A percentile compares a stretch with the other conserved stretches of the same genome.
phyloP scores from a whole-genome alignment of 2,888 invertebrate species.

The Drosophila robusta region DNA sequence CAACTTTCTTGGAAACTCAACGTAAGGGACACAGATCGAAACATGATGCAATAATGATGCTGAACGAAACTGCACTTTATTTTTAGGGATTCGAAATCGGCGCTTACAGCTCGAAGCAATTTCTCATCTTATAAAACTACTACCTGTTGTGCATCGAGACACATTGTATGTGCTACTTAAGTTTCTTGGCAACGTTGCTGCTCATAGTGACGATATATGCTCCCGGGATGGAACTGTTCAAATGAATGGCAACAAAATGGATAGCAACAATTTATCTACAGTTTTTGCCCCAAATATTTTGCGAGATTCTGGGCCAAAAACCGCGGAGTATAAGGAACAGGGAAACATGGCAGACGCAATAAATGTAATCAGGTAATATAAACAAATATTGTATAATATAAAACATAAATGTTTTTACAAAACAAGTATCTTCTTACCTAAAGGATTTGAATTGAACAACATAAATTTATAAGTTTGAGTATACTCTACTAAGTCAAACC shows the following conservation, averaged over 20 bases:
- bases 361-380: slow-evolving; percentile 90
- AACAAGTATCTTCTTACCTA: neutral
- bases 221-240: slow-evolving; percentile 70
- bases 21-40: slow-evolving; percentile 87
- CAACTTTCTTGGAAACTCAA: slow-evolving; percentile 95
- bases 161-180: slow-evolving; percentile 91
- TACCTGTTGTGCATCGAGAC: slow-evolving; percentile 95
- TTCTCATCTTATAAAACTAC: slow-evolving; percentile 92
- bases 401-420: neutral
- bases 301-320: slow-evolving; percentile 85
- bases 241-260: slow-evolving; percentile 94
- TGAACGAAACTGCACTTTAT: neutral
- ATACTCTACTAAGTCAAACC: too few relatives aligned
- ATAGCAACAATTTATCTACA: slow-evolving; percentile 95
- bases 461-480: too few relatives aligned
- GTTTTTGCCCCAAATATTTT: slow-evolving; percentile 97
- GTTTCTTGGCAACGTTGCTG: slow-evolving; percentile 89
- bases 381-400: neutral
- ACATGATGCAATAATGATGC: neutral
- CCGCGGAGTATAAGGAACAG: slow-evolving; percentile 70
- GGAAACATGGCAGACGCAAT: slow-evolving; percentile 92
- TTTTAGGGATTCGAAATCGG: slow-evolving; percentile 91
- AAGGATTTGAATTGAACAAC: neutral
- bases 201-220: slow-evolving; percentile 77
- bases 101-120: slow-evolving; percentile 93